Evolutionary conservation across 2,797 vertebrate species (phyloP).

Genomic region (Anas bahamensis): DNA sequence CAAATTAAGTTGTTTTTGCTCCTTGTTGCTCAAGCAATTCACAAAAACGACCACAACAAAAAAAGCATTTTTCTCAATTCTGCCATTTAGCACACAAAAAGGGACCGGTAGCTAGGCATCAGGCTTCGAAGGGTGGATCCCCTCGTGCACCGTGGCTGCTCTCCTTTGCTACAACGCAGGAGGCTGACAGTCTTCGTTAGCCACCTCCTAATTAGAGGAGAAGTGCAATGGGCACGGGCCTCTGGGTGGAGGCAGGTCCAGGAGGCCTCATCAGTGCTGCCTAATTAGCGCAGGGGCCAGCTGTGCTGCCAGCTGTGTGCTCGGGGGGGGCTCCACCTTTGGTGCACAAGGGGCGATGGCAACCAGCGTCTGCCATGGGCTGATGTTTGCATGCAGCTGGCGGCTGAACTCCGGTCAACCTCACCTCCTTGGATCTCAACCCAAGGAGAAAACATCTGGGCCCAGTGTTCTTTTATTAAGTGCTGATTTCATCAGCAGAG

Average conservation of each 20-base stretch:
- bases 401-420: slow-evolving; percentile 11
- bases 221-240: accelerated
- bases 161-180: accelerated
- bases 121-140: accelerated
- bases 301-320: not conserved
- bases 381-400: not conserved
- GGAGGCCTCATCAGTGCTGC: not conserved
- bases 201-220: not conserved
- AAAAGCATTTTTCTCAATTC: not conserved
- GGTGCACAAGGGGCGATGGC: not conserved
- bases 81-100: not conserved
- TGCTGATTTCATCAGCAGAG: slow-evolving; percentile 39
- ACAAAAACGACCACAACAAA: not conserved
- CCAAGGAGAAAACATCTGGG: slow-evolving; percentile 38
- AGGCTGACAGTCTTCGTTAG: not conserved
- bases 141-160: accelerated
- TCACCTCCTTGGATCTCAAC: slow-evolving; percentile 28
- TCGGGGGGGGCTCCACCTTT: accelerated
- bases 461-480: slow-evolving; percentile 55
- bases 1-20: not conserved
- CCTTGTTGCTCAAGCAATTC: not conserved
- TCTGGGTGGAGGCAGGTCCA: not conserved
- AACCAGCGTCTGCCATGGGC: not conserved
- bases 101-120: accelerated
- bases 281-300: not conserved